Conservation (phyloP, 2,797 vertebrate species). For the Ispidina lecontei region DNA sequence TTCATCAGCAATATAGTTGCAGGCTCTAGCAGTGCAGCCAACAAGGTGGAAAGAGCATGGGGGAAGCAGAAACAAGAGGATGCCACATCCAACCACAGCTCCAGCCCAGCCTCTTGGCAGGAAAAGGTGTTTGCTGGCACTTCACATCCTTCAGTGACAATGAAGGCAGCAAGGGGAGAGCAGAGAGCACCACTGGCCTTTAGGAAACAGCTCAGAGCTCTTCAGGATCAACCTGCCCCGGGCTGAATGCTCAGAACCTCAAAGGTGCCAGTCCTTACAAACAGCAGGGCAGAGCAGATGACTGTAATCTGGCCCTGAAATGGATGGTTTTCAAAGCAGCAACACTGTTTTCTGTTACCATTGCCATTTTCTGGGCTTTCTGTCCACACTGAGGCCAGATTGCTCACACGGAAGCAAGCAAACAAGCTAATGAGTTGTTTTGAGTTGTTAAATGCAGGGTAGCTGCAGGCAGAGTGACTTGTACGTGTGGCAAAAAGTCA, state of each 20-base stretch:
- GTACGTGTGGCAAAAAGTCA: conserved; percentile 23
- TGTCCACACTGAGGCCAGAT: neutral
- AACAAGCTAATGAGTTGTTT: conserved; percentile 48
- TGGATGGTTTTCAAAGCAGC: neutral
- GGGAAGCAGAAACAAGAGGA: neutral
- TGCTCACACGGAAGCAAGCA: neutral
- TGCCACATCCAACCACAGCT: fast-evolving
- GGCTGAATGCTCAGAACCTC: neutral
- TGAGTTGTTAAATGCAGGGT: conserved; percentile 45
- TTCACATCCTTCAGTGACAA: neutral
- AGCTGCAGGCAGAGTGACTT: conserved; percentile 17
- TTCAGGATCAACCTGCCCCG: neutral
- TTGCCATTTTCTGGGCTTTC: conserved; percentile 7
- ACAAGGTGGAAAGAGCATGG: neutral
- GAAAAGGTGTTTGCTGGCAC: neutral
- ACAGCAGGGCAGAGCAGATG: neutral
- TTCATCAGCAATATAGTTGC: neutral
- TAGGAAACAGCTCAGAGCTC: neutral
- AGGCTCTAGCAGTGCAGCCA: neutral
- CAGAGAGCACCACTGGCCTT: neutral
- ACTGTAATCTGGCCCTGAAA: neutral
- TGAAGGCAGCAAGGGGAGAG: neutral
- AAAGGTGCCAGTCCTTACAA: neutral
- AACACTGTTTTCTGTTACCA: neutral
- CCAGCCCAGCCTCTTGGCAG: neutral